Evolutionary conservation across 1,140 invertebrate species (phyloP), one percentile per base, ranked within the genome.

Genomic region (Adelges cooleyi): DNA sequence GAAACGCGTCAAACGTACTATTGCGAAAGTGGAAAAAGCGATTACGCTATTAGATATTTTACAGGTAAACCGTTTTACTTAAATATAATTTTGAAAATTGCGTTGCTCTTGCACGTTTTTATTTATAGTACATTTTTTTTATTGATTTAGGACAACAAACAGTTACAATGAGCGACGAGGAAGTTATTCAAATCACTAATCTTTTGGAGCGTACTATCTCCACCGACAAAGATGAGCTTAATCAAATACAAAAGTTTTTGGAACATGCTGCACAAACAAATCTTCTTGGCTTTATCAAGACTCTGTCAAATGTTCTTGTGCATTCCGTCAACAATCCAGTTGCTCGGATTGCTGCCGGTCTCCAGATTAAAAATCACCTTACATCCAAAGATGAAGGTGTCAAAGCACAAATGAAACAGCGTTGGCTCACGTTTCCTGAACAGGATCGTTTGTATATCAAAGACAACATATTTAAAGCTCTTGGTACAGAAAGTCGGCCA

Each of bases 341-440:
- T 68, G 92, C 93, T 44, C 84, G 97, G 65, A 97, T 95, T 88
- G 95, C 96, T 71, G 95, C 95, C 69, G 95, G 95, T 71, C 78
- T 99, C 50, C 96, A 99, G 76, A 80, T 99, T 10, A 99, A 99
- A 78, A 99, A 99, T 80, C 88, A 92, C 70, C 81, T 99, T 18
- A 96, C 92, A 56, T 95, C 95, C 59, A 98, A 99, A 81, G 95
- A 99, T 77, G 76, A 79, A 25, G 80, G 78, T 44, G 77, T 94
- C 56, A 90, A 89, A 77, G 73, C 77, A 48, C 83, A 88, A 67
- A 92, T 95, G 74, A 91, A 95, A 74, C 84, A 92, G 69, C 77
- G 94, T 72, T 98, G 96, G 96, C 80, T 96, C 13, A 78, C 81
- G 22, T 86, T 98, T 73, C 86, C 90, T 20, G 84, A 85, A 71